These are phyloP conservation scores for Tarsius wallacei DNA, from an alignment of 2,797 vertebrate species.

Conservation along the genomic window DNA sequence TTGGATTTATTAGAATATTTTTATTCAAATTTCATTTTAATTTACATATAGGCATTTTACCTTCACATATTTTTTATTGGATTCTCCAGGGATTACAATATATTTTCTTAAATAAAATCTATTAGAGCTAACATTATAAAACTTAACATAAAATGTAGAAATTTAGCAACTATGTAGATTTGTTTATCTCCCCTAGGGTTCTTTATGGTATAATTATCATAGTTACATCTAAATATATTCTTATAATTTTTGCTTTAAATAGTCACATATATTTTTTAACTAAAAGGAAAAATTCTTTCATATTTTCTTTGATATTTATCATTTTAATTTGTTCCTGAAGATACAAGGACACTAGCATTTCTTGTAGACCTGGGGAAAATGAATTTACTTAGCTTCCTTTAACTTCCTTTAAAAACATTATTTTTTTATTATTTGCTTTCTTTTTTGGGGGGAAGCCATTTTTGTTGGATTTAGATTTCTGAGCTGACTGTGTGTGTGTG, in stretches of 20 bases:
- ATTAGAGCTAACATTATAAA: background rate
- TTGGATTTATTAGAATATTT: conserved; percentile 30
- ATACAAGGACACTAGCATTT: background rate
- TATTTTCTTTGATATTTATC: background rate
- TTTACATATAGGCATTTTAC: conserved; percentile 33
- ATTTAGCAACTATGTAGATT: background rate
- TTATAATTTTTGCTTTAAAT: conserved; percentile 41
- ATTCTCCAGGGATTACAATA: background rate
- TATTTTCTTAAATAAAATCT: conserved; percentile 28
- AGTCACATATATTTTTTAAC: conserved; percentile 18
- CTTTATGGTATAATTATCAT: background rate
- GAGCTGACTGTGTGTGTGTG: background rate
- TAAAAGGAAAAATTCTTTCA: conserved; percentile 1
- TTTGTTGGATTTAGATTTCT: background rate
- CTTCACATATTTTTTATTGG: background rate
- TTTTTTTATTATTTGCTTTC: conserved; percentile 26
- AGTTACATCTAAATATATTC: background rate
- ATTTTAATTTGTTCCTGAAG: conserved; percentile 27
- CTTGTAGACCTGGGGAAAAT: background rate
- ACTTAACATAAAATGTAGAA: background rate
- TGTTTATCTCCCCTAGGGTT: conserved; percentile 4
- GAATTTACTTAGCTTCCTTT: background rate
- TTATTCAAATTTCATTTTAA: conserved; percentile 10
- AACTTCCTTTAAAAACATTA: background rate
- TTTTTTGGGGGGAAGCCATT: background rate